Evolutionary conservation across 2,113 vertebrate genomes (phyloP), one percentile per base, ranked within the genome.

Genomic region (Archocentrus centrarchus): DNA sequence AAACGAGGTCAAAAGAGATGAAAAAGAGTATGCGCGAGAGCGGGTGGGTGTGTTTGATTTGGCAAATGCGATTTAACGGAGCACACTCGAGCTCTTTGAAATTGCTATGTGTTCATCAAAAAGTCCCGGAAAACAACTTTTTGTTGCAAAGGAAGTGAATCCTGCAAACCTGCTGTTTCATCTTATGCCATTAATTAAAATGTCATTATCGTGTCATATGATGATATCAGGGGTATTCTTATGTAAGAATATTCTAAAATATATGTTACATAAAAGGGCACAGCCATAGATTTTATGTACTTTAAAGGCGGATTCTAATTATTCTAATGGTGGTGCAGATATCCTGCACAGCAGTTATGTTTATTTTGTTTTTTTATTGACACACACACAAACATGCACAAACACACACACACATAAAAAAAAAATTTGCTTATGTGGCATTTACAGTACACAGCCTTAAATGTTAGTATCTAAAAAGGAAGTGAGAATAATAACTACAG

Each of bases 1-100:
- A 87, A 90, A 88, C n/a, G 70, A 81, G 85, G 85, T 89, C 84
- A 79, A 77, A 83, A 77, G n/a, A 88, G 41, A 73, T 62, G 39
- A 15, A 37, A 79, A 80, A 62, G 50, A 27, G 60, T 27, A 44
- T 39, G 75, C 41, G 77, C 15, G 22, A 53, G 78, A 50, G 75
- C 20, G 32, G 44, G 75, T 20, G 27, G 50, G 59, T 22, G 82
- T 10, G 58, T 84, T 83, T 87, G 68, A 83, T 66, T 80, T 79
- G 24, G 22, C 60, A 32, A 37, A 90, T 27, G 68, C 15, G 57
- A 78, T 83, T 89, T 83, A 62, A 75, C 15, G 7, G n/a, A 75
- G 70, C 61, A 70, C 73, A 24, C 55, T 85, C 59, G 11, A 87
- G 79, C 53, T 70, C 22, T 66, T 68, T 83, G 58, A 75, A 22